A percentile compares a stretch with the other conserved stretches of the same genome.
Evolutionary conservation across 2,888 invertebrate genomes (phyloP).

Genomic region (Rhagonycha lutea): DNA sequence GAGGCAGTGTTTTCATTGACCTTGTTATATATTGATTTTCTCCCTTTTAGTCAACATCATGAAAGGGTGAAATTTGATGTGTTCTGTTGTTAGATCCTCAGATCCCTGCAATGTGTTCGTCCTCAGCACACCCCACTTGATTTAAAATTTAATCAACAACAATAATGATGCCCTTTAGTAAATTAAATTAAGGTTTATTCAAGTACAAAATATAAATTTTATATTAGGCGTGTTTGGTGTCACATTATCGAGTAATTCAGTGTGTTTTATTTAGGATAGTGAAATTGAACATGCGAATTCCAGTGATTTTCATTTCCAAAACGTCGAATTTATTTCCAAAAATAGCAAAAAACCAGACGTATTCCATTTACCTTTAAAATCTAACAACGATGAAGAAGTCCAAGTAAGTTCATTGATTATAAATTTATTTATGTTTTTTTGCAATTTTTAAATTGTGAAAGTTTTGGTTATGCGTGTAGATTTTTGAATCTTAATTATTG

Average conservation of each 20-base stretch:
- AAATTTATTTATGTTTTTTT: not conserved
- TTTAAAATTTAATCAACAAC: conserved; percentile 18
- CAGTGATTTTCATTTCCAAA: not conserved
- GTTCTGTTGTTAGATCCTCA: conserved; percentile 38
- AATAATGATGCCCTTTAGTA: not conserved
- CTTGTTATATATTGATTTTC: conserved; percentile 49
- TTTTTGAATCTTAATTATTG: not conserved
- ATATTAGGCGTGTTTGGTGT: not conserved
- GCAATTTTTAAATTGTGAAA: not conserved
- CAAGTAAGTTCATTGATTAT: not conserved
- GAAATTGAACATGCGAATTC: conserved; percentile 1
- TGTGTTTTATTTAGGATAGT: not conserved
- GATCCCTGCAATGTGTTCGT: conserved; percentile 35
- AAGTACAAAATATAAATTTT: conserved; percentile 1
- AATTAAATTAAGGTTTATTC: not conserved
- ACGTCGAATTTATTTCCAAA: not conserved
- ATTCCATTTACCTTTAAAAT: not conserved
- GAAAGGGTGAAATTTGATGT: conserved; percentile 41
- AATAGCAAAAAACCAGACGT: not conserved
- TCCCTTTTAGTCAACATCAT: conserved; percentile 34
- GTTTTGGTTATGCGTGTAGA: not conserved
- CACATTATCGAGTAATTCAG: not conserved
- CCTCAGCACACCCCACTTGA: conserved; percentile 26
- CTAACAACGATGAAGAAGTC: not conserved
- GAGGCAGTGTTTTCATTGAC: conserved; percentile 35